A percentile compares a stretch with the other conserved stretches of the same genome.
Evolutionary conservation across 1,140 invertebrate species (phyloP).

Genomic region (Drosophila persimilis): DNA sequence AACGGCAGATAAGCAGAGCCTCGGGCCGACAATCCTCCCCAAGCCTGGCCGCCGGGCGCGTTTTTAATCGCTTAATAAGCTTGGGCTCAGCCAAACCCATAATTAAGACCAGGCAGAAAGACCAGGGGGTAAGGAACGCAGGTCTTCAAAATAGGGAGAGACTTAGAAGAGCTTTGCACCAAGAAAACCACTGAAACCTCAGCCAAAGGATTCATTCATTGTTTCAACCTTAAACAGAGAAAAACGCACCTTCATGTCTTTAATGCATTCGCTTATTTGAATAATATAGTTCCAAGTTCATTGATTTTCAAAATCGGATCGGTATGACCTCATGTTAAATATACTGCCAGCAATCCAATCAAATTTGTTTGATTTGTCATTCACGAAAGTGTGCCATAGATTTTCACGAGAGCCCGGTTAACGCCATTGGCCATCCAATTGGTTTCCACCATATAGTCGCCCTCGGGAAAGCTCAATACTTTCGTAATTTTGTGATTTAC

Average conservation of each 20-base stretch:
- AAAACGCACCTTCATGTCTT: too few relatives aligned
- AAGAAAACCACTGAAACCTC: too few relatives aligned
- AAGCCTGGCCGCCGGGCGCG: conserved; percentile 34
- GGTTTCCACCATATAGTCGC: conserved; percentile 5
- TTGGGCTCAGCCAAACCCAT: conserved; percentile 32
- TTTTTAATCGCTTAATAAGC: conserved; percentile 73
- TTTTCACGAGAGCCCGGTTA: background rate
- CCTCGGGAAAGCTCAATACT: conserved; percentile 10
- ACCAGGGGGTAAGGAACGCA: background rate
- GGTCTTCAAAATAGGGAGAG: background rate
- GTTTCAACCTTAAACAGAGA: too few relatives aligned
- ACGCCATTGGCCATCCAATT: conserved; percentile 6
- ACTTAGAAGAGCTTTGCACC: background rate
- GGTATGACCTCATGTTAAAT: too few relatives aligned
- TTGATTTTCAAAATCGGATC: too few relatives aligned
- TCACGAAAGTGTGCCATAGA: too few relatives aligned
- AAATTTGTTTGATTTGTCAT: too few relatives aligned
- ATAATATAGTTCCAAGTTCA: background rate
- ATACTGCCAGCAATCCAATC: too few relatives aligned
- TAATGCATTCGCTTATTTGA: background rate
- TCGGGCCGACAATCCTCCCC: conserved; percentile 19
- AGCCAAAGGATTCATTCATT: too few relatives aligned
- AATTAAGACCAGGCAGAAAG: conserved; percentile 57
- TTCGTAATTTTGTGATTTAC: background rate
- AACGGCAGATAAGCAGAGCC: conserved; percentile 37